Conservation (phyloP, 2,797 vertebrate species). For the Helostoma temminkii region DNA sequence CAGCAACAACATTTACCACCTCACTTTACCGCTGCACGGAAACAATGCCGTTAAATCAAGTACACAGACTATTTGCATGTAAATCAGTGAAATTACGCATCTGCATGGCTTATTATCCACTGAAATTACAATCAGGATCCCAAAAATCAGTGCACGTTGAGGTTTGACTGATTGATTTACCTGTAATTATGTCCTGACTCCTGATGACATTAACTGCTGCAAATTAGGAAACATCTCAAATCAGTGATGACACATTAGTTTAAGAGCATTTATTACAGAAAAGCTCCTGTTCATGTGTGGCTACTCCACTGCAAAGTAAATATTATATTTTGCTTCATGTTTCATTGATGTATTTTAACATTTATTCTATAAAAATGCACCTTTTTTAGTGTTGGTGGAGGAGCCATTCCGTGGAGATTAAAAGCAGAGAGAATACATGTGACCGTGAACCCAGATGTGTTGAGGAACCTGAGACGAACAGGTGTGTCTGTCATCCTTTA, state of each 20-base stretch:
- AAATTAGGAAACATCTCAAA: neutral
- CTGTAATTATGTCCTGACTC: neutral
- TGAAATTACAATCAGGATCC: too few species aligned
- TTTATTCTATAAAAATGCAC: neutral
- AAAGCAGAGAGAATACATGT: constrained; percentile 36
- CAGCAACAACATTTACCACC: too few species aligned
- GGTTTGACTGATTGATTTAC: neutral
- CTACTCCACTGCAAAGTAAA: neutral
- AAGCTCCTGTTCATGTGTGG: neutral
- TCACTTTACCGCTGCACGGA: too few species aligned
- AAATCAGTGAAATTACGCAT: neutral
- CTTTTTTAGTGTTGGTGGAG: constrained; percentile 45
- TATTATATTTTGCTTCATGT: neutral
- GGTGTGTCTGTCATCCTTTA: constrained; percentile 56
- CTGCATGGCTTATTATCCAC: too few species aligned
- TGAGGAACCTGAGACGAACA: constrained; percentile 70
- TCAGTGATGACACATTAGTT: neutral
- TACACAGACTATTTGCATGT: neutral
- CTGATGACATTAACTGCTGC: neutral
- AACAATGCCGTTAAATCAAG: too few species aligned
- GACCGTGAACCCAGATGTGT: constrained; percentile 52
- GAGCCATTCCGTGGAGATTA: constrained; percentile 48
- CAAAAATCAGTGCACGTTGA: neutral
- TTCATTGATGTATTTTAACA: neutral
- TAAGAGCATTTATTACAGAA: neutral